Evolutionary conservation across 2,888 invertebrate species (phyloP).

Genomic region (Hipparchia semele): DNA sequence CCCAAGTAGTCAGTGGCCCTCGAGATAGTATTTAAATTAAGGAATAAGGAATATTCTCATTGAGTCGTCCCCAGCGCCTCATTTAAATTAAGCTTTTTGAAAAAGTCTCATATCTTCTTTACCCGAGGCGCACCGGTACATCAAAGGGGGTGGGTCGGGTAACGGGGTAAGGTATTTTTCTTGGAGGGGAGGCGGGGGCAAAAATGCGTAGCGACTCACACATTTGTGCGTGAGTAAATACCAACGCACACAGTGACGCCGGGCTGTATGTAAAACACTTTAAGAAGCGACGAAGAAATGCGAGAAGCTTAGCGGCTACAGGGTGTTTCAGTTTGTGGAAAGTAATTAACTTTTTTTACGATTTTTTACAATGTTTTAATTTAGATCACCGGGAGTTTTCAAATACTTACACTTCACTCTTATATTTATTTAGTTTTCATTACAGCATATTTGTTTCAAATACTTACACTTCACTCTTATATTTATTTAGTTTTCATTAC

Average conservation of each 20-base stretch:
- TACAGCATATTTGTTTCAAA: not conserved
- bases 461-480: not conserved
- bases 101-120: conserved; percentile 83
- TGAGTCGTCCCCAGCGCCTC: conserved; percentile 75
- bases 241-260: conserved; percentile 69
- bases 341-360: conserved; percentile 21
- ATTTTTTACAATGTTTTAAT: conserved; percentile 6
- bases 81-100: conserved; percentile 83
- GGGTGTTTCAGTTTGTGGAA: conserved; percentile 52
- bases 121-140: conserved; percentile 77
- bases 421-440: not conserved
- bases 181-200: conserved; percentile 58
- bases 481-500: not conserved
- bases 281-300: conserved; percentile 83
- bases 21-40: conserved; percentile 80
- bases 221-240: conserved; percentile 79
- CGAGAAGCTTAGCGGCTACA: conserved; percentile 78
- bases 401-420: not conserved
- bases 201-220: conserved; percentile 82
- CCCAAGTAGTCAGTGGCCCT: conserved; percentile 56
- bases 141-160: conserved; percentile 69
- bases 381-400: not conserved
- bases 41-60: conserved; percentile 79
- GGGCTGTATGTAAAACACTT: conserved; percentile 82
- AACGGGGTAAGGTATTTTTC: conserved; percentile 66